A percentile compares a stretch with the other conserved stretches of the same genome.
phyloP scores from a whole-genome alignment of 2,888 invertebrate species.

The Oxyteleia sp. region DNA sequence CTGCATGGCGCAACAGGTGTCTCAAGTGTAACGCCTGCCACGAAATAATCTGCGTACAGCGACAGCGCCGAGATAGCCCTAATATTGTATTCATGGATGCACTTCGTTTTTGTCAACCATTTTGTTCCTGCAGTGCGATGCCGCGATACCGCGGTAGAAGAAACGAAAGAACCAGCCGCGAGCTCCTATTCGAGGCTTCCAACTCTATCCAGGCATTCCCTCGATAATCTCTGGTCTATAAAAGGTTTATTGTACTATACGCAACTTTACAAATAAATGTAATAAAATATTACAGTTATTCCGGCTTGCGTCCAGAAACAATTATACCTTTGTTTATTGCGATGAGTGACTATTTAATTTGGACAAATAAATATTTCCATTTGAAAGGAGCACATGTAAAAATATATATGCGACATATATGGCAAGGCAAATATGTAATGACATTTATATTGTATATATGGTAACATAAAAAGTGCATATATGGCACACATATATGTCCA shows the following conservation, averaged over 20 bases:
- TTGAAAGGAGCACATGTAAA: too few species aligned
- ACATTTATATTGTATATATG: too few species aligned
- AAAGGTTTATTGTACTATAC: slow-evolving; percentile 60
- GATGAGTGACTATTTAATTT: slow-evolving; percentile 17
- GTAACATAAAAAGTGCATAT: too few species aligned
- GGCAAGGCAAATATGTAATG: too few species aligned
- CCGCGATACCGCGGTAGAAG: slow-evolving; percentile 29
- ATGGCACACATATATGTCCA: too few species aligned
- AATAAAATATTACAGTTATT: slow-evolving; percentile 43
- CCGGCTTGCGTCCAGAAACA: slow-evolving; percentile 24
- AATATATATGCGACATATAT: too few species aligned
- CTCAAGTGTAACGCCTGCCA: slow-evolving; percentile 52
- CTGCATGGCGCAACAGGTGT: slow-evolving; percentile 62
- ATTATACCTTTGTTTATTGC: slow-evolving; percentile 22
- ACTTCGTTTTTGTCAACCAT: too few species aligned
- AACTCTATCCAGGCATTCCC: slow-evolving; percentile 44
- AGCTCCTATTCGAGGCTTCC: slow-evolving; percentile 49
- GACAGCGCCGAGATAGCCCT: too few species aligned
- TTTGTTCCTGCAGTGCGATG: too few species aligned
- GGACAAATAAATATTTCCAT: neutral
- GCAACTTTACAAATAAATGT: slow-evolving; percentile 40
- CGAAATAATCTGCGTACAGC: too few species aligned
- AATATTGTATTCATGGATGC: too few species aligned
- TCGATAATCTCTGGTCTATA: slow-evolving; percentile 56
- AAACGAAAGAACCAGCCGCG: slow-evolving; percentile 40